These are phyloP conservation scores for Colletes collaris DNA, from an alignment of 2,888 invertebrate genomes.

Conservation along the genomic window DNA sequence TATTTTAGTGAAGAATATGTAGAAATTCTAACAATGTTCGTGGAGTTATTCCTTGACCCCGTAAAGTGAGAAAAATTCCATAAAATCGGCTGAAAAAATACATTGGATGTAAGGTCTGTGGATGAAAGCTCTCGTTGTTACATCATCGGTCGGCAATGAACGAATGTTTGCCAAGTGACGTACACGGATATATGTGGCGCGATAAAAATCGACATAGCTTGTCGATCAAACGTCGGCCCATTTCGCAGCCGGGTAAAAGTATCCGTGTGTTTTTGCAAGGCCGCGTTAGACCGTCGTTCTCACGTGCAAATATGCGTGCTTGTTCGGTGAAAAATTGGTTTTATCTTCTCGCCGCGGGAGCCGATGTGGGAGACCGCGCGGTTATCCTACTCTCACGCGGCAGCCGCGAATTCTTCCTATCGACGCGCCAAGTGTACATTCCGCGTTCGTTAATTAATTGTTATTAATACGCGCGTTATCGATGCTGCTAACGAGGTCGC, in stretches of 20 bases:
- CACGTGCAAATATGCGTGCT: slow-evolving; percentile 41
- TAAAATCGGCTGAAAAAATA: no score
- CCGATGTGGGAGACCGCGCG: slow-evolving; percentile 27
- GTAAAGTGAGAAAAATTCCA: no score
- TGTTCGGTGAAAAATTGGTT: slow-evolving; percentile 16
- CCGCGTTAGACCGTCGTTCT: slow-evolving; percentile 20
- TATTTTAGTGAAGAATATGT: no score
- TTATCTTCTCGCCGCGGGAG: slow-evolving; percentile 6
- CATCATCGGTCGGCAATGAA: slow-evolving; percentile 23
- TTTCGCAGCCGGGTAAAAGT: slow-evolving; percentile 26
- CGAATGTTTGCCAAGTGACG: slow-evolving; percentile 40
- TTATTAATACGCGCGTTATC: slow-evolving; percentile 41
- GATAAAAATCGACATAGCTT: slow-evolving; percentile 54
- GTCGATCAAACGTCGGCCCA: slow-evolving; percentile 36
- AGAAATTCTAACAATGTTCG: no score
- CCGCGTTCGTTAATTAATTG: slow-evolving; percentile 32
- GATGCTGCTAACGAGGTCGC: slow-evolving; percentile 13
- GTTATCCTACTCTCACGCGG: slow-evolving; percentile 33
- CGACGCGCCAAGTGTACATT: not conserved
- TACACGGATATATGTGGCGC: slow-evolving; percentile 11
- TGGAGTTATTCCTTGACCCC: no score
- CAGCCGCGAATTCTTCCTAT: slow-evolving; percentile 29
- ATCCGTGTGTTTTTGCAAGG: slow-evolving; percentile 23
- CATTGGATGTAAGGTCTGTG: not conserved
- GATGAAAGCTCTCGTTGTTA: slow-evolving; percentile 7